These are phyloP conservation scores for Drosophila repletoides DNA, from an alignment of 1,140 invertebrate species.

Conservation along the genomic window DNA sequence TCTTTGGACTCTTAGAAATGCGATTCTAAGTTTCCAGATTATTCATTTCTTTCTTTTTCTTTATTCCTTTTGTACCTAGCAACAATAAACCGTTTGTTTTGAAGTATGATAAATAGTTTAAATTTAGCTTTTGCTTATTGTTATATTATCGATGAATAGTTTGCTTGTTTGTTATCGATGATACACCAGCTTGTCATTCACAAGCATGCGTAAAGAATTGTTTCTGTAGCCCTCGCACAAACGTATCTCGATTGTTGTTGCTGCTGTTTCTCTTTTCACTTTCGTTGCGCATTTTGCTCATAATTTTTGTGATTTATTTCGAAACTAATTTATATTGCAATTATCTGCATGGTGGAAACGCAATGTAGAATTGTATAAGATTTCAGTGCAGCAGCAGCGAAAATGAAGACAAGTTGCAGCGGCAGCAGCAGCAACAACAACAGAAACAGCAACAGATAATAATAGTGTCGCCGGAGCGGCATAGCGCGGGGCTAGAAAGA, in stretches of 20 bases:
- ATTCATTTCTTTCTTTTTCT: not conserved
- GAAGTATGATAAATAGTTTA: not conserved
- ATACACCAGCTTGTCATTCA: constrained; percentile 29
- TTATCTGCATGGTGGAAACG: constrained; percentile 30
- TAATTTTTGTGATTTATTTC: constrained; percentile 33
- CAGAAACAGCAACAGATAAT: constrained; percentile 63
- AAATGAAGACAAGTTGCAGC: constrained; percentile 52
- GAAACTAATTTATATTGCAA: constrained; percentile 42
- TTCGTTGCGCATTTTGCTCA: constrained; percentile 54
- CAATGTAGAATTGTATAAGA: constrained; percentile 39
- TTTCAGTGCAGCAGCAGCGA: constrained; percentile 30
- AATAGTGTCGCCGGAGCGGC: constrained; percentile 38
- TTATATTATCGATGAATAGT: not conserved
- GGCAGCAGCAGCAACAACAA: constrained; percentile 23
- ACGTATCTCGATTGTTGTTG: constrained; percentile 46
- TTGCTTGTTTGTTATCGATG: constrained; percentile 10
- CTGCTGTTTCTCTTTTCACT: constrained; percentile 64
- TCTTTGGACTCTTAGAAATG: too few species aligned
- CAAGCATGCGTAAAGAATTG: constrained; percentile 3
- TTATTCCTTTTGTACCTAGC: too few species aligned
- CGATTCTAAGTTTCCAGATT: too few species aligned
- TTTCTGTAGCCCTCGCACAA: constrained; percentile 18
- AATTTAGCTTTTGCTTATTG: not conserved
- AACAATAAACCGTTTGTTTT: not conserved
- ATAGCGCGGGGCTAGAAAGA: not conserved